Evolutionary conservation across 2,888 invertebrate genomes (phyloP).

Genomic region (Philopedon plagiatum): DNA sequence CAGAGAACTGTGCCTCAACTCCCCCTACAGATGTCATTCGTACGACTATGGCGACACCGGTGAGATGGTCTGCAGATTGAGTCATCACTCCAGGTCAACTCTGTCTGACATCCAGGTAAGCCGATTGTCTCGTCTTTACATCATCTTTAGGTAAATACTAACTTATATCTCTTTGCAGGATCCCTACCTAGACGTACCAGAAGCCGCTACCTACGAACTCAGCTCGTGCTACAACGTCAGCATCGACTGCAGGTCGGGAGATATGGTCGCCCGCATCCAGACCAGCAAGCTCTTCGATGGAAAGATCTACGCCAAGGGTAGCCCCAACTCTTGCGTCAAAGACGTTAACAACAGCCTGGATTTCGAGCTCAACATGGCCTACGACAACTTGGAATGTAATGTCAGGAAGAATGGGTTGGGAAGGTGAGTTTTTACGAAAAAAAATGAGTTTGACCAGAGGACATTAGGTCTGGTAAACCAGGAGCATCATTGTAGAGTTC

Average conservation of each 20-base stretch:
- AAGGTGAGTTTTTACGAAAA: constrained; percentile 58
- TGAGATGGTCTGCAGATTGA: constrained; percentile 92
- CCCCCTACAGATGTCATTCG: constrained; percentile 92
- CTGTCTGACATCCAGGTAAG: constrained; percentile 88
- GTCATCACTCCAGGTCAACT: constrained; percentile 92
- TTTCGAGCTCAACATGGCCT: constrained; percentile 93
- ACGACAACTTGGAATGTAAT: constrained; percentile 93
- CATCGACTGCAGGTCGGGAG: constrained; percentile 91
- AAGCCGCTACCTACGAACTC: constrained; percentile 92
- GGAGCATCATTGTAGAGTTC: too few species aligned
- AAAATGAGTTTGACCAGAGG: too few species aligned
- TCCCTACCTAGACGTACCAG: constrained; percentile 91
- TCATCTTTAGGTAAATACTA: not conserved
- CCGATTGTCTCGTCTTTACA: not conserved
- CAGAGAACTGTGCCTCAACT: constrained; percentile 89
- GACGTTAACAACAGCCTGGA: constrained; percentile 91
- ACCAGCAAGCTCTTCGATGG: constrained; percentile 94
- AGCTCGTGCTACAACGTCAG: constrained; percentile 96
- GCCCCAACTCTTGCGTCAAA: constrained; percentile 92
- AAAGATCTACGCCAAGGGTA: constrained; percentile 95
- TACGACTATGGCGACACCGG: constrained; percentile 96
- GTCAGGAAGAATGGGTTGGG: constrained; percentile 91
- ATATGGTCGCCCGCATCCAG: constrained; percentile 93
- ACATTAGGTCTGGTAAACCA: too few species aligned
- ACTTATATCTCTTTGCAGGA: constrained; percentile 76